Evolutionary conservation across 2,888 invertebrate species (phyloP).

Genomic region (Callyntrura guangdongensis): DNA sequence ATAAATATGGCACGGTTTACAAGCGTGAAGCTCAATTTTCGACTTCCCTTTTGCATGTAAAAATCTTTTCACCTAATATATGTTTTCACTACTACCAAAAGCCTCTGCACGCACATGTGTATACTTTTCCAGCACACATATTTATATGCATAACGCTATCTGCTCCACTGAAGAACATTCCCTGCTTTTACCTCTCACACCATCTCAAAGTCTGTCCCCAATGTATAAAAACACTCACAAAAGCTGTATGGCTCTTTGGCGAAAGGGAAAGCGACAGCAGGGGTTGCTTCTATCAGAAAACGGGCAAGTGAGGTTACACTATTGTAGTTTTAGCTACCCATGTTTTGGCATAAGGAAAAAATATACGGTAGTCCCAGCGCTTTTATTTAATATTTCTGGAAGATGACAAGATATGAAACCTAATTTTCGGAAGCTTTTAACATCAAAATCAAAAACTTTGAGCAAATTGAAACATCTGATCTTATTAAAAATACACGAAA

Average conservation of each 20-base stretch:
- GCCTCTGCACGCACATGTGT: background rate
- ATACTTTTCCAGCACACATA: no score
- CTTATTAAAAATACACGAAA: conserved; percentile 68
- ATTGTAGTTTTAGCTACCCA: no score
- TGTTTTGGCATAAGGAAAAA: no score
- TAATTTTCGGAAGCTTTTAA: conserved; percentile 75
- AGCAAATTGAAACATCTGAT: conserved; percentile 71
- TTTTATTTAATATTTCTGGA: conserved; percentile 61
- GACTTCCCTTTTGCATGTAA: conserved; percentile 62
- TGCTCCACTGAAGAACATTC: conserved; percentile 19
- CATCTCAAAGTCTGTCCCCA: conserved; percentile 14
- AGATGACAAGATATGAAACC: conserved; percentile 71
- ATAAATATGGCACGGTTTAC: conserved; percentile 42
- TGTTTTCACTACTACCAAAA: background rate
- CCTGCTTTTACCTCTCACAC: conserved; percentile 43
- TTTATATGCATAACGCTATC: conserved; percentile 23
- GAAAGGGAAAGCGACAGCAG: conserved; percentile 49
- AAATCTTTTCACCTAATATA: conserved; percentile 3
- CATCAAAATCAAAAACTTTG: conserved; percentile 63
- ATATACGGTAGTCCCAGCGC: background rate
- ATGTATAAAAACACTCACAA: conserved; percentile 41
- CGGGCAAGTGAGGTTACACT: background rate
- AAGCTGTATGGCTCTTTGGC: conserved; percentile 7
- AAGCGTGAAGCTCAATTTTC: conserved; percentile 73
- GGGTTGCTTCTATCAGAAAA: background rate